A percentile compares a stretch with the other conserved stretches of the same genome.
These are phyloP conservation scores for Gymnocypris eckloni DNA, from an alignment of 2,797 vertebrate genomes.

Conservation along the genomic window DNA sequence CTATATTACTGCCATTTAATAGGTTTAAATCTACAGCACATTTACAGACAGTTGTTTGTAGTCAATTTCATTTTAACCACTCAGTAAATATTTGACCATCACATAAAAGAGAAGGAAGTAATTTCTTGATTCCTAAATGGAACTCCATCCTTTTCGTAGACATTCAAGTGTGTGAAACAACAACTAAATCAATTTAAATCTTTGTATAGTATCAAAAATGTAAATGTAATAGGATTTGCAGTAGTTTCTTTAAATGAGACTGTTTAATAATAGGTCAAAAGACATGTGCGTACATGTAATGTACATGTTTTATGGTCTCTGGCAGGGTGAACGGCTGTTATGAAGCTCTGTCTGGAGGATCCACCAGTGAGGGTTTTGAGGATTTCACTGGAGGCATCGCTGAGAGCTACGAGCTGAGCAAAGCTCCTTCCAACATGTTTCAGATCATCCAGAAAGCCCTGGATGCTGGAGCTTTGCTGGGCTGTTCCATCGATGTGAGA, in stretches of 20 bases:
- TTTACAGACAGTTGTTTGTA: not conserved
- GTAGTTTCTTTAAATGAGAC: not conserved
- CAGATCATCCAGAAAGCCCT: slow-evolving; percentile 81
- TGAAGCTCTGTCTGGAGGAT: slow-evolving; percentile 84
- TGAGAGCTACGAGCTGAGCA: slow-evolving; percentile 81
- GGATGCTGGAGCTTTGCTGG: slow-evolving; percentile 82
- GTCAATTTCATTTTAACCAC: not conserved
- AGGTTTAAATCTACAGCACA: not conserved
- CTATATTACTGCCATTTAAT: not conserved
- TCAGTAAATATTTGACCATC: not conserved
- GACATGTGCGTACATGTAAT: not conserved
- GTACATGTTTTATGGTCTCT: not conserved
- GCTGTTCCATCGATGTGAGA: slow-evolving; percentile 86
- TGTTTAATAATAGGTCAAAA: not conserved
- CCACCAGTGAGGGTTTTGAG: slow-evolving; percentile 86
- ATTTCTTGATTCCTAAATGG: not conserved
- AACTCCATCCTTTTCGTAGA: not conserved
- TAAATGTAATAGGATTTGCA: not conserved
- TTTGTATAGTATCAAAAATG: not conserved
- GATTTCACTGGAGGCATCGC: slow-evolving; percentile 87
- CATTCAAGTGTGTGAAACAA: not conserved
- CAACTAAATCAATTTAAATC: not conserved
- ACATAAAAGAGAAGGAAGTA: not conserved
- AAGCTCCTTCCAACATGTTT: slow-evolving; percentile 77
- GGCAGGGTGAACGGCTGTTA: slow-evolving; percentile 83